phyloP scores from a whole-genome alignment of 2,113 vertebrate genomes.

The Pangasianodon hypophthalmus region DNA sequence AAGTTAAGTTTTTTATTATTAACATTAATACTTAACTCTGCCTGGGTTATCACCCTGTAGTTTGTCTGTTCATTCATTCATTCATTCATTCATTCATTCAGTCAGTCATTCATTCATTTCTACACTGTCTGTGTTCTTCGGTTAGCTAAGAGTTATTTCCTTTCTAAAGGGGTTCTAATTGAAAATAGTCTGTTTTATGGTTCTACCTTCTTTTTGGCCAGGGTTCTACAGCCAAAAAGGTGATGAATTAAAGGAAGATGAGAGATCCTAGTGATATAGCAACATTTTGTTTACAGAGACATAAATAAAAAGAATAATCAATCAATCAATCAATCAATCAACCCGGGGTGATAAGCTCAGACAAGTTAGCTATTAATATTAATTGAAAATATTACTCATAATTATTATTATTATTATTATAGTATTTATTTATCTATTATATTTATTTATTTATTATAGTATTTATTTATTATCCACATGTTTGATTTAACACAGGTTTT shows the following conservation, averaged over 20 bases:
- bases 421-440: too few relatives aligned
- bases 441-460: too few relatives aligned
- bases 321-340: background rate
- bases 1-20: background rate
- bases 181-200: conserved; percentile 23
- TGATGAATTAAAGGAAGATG: background rate
- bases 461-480: too few relatives aligned
- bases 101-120: background rate
- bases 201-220: background rate
- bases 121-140: background rate
- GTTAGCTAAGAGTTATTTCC: background rate
- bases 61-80: background rate
- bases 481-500: too few relatives aligned
- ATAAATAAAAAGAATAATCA: background rate
- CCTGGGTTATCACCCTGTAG: background rate
- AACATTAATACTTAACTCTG: too few relatives aligned
- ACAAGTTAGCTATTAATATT: background rate
- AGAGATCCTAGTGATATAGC: background rate
- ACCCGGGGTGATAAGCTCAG: background rate
- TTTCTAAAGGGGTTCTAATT: background rate
- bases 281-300: too few relatives aligned
- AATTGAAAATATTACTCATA: too few relatives aligned
- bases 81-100: background rate
- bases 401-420: background rate
- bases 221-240: background rate